Percentiles rank a stretch among this genome's conserved stretches.
Evolutionary conservation across 2,888 invertebrate species (phyloP).

Genomic region (Cataglyphis livida): DNA sequence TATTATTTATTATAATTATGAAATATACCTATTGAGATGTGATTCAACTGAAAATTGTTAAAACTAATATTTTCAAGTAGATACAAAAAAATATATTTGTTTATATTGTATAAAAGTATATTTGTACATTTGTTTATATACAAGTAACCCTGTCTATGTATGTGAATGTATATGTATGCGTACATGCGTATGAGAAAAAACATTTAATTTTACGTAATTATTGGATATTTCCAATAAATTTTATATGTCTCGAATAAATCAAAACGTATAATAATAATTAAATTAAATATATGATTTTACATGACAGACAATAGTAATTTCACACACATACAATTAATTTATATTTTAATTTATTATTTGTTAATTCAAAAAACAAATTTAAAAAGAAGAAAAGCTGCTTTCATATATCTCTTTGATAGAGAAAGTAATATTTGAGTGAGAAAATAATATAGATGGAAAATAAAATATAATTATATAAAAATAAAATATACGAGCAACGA

Average conservation of each 20-base stretch:
- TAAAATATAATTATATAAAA: background rate
- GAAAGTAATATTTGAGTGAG: background rate
- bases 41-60: background rate
- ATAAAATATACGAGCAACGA: conserved; percentile 8
- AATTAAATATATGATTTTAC: background rate
- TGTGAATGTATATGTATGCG: no score
- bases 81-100: background rate
- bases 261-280: conserved; percentile 1
- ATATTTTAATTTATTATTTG: background rate
- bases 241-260: background rate
- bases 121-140: background rate
- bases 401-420: background rate
- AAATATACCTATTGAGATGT: background rate
- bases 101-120: background rate
- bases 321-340: background rate
- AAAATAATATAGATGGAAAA: background rate
- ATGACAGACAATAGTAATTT: background rate
- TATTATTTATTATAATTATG: background rate
- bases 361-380: background rate
- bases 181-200: background rate
- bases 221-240: background rate
- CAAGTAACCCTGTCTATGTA: no score
- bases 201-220: background rate
- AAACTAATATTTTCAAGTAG: background rate
- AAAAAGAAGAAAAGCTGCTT: background rate